A percentile compares a stretch with the other conserved stretches of the same genome.
These are phyloP conservation scores for Oceanodroma leucorhoa DNA, from an alignment of 2,797 vertebrate genomes.

Conservation along the genomic window DNA sequence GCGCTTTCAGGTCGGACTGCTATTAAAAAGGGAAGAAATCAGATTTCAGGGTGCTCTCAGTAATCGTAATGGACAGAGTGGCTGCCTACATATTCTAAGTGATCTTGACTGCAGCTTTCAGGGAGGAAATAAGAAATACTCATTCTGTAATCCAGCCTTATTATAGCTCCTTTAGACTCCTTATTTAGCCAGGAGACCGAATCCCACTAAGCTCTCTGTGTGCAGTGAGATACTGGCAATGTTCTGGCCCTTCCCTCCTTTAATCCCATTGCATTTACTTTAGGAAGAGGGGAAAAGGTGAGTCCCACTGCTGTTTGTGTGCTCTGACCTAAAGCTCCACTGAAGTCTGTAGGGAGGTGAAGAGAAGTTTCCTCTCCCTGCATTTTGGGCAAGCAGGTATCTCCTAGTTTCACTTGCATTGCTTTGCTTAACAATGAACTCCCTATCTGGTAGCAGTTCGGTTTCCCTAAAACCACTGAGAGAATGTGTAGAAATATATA, in stretches of 20 bases:
- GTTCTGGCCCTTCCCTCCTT: not conserved
- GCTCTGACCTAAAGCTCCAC: not conserved
- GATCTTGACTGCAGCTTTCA: not conserved
- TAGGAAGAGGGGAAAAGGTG: not conserved
- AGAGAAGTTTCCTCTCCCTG: not conserved
- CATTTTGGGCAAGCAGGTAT: not conserved
- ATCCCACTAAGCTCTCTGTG: not conserved
- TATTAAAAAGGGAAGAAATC: not conserved
- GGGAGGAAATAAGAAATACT: not conserved
- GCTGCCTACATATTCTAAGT: not conserved
- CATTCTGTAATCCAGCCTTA: slow-evolving; percentile 11
- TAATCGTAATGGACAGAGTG: not conserved
- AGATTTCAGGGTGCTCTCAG: not conserved
- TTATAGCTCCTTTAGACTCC: slow-evolving; percentile 22
- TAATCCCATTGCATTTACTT: not conserved
- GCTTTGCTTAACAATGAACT: not conserved
- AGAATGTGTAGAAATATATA: not conserved
- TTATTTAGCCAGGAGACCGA: slow-evolving; percentile 17
- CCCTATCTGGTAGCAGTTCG: not conserved
- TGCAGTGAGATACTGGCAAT: not conserved
- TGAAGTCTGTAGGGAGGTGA: not conserved
- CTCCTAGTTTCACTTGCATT: not conserved
- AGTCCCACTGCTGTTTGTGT: not conserved
- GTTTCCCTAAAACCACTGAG: not conserved
- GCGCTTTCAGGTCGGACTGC: not conserved